Evolutionary conservation across 2,797 vertebrate genomes (phyloP), one percentile per base, ranked within the genome.

Genomic region (Sciurus vulgaris): DNA sequence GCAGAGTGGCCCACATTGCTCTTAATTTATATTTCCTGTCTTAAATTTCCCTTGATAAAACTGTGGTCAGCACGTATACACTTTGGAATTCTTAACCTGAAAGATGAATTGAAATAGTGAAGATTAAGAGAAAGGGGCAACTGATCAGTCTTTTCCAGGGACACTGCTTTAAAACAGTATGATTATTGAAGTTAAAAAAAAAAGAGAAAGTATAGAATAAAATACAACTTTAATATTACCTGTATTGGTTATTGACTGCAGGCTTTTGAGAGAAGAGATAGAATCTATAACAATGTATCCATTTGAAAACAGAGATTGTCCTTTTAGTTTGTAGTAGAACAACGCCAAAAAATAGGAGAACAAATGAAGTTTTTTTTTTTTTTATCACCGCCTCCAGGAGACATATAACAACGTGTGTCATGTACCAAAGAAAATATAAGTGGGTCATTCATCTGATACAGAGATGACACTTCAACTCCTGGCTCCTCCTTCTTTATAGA

Each of bases 161-260:
- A 51, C 26, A 54, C 1, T 61, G 26, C 12, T 93, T 78, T 85
- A 77, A 15, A 94, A 88, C n/a, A 33, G 67, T 49, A 63, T 73
- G 49, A 81, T 28, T 54, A 90, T 44, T 86, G 67, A 77, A 61
- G 2, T 54, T 49, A 77, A 89, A 89, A 96, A 4, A 51, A 82
- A 54, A 8, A 89, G 47, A 67, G 65, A 67, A 94, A 95, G 78
- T 74, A 41, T 15, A 56, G 24, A 94, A 83, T 65, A 69, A 72
- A 84, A 69, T 41, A 30, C 12, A 30, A 35, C 18, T 93, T 96
- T 86, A 95, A 73, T 87, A 92, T 78, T 93, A 89, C 17, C 12
- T 61, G 22, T 2, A n/a, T 79, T 84, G 14, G 28, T 92, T 79
- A 74, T 67, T 93, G n/a, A 74, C 20, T 83, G 85, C 6, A 85